phyloP scores from a whole-genome alignment of 2,113 vertebrate species.

The Shinisaurus crocodilurus region DNA sequence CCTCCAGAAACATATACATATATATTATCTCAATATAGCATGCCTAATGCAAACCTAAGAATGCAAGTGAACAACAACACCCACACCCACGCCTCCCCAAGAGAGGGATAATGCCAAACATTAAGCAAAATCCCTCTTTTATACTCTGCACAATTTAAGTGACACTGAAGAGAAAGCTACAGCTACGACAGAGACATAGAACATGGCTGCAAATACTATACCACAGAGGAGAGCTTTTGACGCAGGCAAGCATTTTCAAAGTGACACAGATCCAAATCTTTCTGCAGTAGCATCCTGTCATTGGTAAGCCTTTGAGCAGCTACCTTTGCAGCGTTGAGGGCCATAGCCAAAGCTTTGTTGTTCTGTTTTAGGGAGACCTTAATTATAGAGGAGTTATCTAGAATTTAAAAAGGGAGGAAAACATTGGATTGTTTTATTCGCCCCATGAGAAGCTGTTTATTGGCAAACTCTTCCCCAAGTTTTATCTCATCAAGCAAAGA shows the following conservation, averaged over 20 bases:
- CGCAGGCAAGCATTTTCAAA: conserved; percentile 81
- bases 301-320: conserved; percentile 72
- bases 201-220: conserved; percentile 47
- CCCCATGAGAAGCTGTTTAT: background rate
- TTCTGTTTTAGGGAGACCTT: conserved; percentile 87
- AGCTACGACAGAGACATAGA: background rate
- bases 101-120: background rate
- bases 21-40: background rate
- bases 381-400: conserved; percentile 86
- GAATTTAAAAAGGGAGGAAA: conserved; percentile 8
- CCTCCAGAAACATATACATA: background rate
- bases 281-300: conserved; percentile 78
- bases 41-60: background rate
- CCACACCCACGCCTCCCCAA: background rate
- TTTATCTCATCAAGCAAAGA: background rate
- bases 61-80: background rate
- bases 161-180: background rate
- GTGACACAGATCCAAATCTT: conserved; percentile 75
- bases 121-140: background rate
- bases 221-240: conserved; percentile 81
- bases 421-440: background rate
- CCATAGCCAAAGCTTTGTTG: conserved; percentile 86
- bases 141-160: background rate
- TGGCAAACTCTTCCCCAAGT: background rate
- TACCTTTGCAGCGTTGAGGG: conserved; percentile 79